phyloP scores from a whole-genome alignment of 1,140 invertebrate species.

The Bemisia tabaci region DNA sequence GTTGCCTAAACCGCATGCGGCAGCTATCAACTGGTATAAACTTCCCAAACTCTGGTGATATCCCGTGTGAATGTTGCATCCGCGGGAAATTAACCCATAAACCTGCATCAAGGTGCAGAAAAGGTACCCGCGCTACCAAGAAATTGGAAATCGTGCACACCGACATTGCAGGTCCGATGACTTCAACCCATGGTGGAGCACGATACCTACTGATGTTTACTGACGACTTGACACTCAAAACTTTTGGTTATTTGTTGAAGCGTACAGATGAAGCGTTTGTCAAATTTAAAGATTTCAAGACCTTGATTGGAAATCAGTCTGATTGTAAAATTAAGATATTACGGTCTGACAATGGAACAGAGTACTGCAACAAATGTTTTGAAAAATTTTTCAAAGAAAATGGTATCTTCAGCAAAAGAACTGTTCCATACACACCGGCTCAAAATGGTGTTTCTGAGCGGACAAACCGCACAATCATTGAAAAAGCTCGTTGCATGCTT shows the following conservation, averaged over 20 bases:
- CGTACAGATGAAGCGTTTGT: slow-evolving; percentile 8
- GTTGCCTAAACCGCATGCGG: not conserved
- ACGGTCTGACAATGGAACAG: slow-evolving; percentile 13
- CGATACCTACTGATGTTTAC: slow-evolving; percentile 33
- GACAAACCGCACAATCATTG: slow-evolving; percentile 29
- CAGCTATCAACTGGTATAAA: not conserved
- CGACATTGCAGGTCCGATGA: slow-evolving; percentile 33
- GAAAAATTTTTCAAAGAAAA: not conserved
- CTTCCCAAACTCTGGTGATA: not conserved
- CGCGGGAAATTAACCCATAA: not conserved
- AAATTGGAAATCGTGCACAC: slow-evolving; percentile 14
- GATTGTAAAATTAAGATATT: slow-evolving; percentile 11
- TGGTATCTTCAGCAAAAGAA: not conserved
- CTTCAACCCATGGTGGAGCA: slow-evolving; percentile 25
- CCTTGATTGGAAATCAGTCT: slow-evolving; percentile 12
- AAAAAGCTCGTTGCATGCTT: slow-evolving; percentile 29
- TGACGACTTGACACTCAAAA: slow-evolving; percentile 26
- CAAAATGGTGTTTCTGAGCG: slow-evolving; percentile 33
- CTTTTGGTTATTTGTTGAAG: slow-evolving; percentile 5
- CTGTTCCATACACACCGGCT: slow-evolving; percentile 21
- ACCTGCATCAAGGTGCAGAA: not conserved
- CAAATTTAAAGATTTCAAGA: slow-evolving; percentile 11
- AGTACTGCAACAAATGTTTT: not conserved
- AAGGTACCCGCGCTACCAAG: not conserved
- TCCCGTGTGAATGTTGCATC: not conserved